A percentile compares a stretch with the other conserved stretches of the same genome.
phyloP scores from a whole-genome alignment of 2,797 vertebrate genomes.

The Galagoides demidoff region DNA sequence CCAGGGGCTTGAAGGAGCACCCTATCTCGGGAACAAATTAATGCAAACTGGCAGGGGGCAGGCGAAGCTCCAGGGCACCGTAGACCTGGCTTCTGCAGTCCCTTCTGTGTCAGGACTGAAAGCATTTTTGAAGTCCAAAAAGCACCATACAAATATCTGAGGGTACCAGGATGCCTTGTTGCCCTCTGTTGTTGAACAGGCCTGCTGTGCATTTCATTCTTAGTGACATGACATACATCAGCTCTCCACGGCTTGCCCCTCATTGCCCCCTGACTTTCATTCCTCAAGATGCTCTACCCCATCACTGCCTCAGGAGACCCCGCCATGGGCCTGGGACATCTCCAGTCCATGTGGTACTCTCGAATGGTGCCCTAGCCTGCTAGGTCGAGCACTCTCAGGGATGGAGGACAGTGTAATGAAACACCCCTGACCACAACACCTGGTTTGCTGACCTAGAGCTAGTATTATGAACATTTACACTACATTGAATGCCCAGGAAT shows the following conservation, averaged over 20 bases:
- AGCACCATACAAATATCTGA: fast-evolving
- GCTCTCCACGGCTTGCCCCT: background rate
- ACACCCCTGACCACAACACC: background rate
- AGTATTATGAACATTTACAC: constrained; percentile 20
- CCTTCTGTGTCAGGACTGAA: background rate
- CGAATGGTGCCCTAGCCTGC: fast-evolving
- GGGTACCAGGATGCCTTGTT: background rate
- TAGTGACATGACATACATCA: background rate
- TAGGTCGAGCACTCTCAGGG: fast-evolving
- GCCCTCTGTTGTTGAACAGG: fast-evolving
- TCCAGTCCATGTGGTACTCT: background rate
- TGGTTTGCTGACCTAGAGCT: background rate
- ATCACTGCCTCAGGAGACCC: background rate
- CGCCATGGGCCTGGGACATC: background rate
- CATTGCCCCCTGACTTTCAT: background rate
- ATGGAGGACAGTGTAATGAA: background rate
- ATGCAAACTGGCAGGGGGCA: too few relatives aligned
- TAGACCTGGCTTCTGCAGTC: background rate
- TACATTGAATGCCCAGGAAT: background rate
- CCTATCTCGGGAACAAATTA: background rate
- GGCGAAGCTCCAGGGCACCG: background rate
- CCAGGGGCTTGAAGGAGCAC: background rate
- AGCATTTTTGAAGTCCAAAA: background rate
- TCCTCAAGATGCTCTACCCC: background rate
- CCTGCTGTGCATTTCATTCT: background rate